Conservation (phyloP, 2,113 vertebrate species). For the Macroglossus sobrinus region DNA sequence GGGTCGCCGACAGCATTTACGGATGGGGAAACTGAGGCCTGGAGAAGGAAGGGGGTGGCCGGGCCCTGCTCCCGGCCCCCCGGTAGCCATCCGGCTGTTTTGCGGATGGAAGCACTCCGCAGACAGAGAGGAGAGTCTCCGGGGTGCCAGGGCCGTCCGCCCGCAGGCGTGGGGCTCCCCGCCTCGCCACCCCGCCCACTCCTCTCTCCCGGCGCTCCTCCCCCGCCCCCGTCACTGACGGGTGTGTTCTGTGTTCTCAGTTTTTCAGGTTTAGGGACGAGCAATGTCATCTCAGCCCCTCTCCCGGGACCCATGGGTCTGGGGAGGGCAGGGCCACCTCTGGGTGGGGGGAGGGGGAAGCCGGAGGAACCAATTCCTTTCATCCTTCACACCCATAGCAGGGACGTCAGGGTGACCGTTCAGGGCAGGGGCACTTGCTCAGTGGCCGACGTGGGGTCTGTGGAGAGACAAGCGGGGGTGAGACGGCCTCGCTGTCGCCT, state of each 20-base stretch:
- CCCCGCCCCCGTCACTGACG: no score
- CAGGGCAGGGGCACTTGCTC: accelerated
- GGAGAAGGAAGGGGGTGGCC: background rate
- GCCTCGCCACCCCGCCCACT: no score
- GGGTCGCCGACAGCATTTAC: background rate
- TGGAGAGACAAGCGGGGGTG: background rate
- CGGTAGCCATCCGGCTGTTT: no score
- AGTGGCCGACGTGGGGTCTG: background rate
- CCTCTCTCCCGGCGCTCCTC: no score
- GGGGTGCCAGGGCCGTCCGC: no score
- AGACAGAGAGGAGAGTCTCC: no score
- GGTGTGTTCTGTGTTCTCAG: no score
- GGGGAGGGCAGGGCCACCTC: background rate
- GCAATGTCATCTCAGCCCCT: background rate
- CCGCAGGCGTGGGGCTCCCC: no score
- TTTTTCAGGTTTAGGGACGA: background rate
- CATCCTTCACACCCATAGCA: background rate
- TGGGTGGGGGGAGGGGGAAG: accelerated
- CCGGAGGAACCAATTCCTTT: accelerated
- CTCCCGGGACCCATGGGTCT: background rate
- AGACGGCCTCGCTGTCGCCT: no score
- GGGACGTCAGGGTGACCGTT: no score
- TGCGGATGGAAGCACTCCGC: no score
- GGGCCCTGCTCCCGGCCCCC: accelerated
- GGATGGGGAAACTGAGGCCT: background rate